These are phyloP conservation scores for Setophaga kirtlandii DNA, from an alignment of 2,113 vertebrate genomes.

Conservation along the genomic window DNA sequence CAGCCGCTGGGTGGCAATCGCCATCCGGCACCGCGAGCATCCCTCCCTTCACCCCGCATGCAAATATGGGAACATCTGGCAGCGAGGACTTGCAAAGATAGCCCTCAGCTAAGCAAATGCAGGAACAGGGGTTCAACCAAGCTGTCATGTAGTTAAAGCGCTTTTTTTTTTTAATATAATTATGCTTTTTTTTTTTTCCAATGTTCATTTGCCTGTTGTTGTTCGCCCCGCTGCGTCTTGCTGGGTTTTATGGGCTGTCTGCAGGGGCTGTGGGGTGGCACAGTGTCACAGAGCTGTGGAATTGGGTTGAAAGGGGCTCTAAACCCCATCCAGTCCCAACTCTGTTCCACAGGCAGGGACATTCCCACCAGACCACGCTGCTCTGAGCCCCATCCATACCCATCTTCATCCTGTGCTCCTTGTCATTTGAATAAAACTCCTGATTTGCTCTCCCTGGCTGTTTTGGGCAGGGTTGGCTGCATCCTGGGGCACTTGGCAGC, in stretches of 20 bases:
- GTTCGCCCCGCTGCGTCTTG: background rate
- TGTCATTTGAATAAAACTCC: background rate
- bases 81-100: slow-evolving; percentile 20
- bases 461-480: background rate
- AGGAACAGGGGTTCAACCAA: slow-evolving; percentile 13
- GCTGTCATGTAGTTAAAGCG: background rate
- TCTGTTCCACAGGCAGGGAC: no score
- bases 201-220: background rate
- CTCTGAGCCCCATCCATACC: background rate
- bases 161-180: background rate
- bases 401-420: background rate
- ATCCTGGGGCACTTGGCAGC: background rate
- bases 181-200: background rate
- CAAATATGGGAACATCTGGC: slow-evolving; percentile 49
- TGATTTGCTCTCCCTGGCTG: background rate
- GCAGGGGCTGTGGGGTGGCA: background rate
- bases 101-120: slow-evolving; percentile 9
- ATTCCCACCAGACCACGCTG: accelerated
- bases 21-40: background rate
- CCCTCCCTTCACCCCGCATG: background rate
- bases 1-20: slow-evolving; percentile 56
- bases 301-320: background rate
- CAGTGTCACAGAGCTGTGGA: background rate
- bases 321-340: accelerated
- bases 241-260: background rate